phyloP scores from a whole-genome alignment of 2,797 vertebrate species.

The Todus mexicanus region DNA sequence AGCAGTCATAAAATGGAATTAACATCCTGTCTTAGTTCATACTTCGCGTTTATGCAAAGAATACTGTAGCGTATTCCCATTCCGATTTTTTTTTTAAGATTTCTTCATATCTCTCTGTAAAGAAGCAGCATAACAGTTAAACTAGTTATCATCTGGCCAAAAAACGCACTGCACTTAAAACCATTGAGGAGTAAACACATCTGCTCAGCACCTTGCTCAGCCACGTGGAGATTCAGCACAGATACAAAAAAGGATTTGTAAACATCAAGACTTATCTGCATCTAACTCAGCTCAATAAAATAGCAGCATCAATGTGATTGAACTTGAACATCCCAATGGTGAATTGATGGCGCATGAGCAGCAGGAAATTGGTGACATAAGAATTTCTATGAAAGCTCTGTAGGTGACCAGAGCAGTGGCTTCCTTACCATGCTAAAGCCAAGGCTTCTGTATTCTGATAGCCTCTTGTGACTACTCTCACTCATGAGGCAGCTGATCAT shows the following conservation, averaged over 20 bases:
- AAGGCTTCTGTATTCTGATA: not conserved
- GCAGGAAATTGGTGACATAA: not conserved
- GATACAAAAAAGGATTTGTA: not conserved
- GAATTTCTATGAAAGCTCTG: not conserved
- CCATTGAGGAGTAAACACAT: fast-evolving
- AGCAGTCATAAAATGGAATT: not conserved
- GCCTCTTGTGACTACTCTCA: not conserved
- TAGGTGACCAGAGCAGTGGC: not conserved
- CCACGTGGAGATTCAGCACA: not conserved
- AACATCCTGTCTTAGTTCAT: not conserved
- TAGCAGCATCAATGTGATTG: not conserved
- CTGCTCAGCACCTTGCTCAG: not conserved
- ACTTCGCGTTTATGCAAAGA: not conserved
- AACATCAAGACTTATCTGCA: not conserved
- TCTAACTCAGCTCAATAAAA: not conserved
- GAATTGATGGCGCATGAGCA: not conserved
- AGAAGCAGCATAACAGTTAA: not conserved
- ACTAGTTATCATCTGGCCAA: not conserved
- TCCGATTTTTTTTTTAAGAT: not conserved
- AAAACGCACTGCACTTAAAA: not conserved
- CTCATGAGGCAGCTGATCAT: not conserved
- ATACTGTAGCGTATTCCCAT: not conserved
- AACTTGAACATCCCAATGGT: not conserved
- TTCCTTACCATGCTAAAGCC: not conserved
- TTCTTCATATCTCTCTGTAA: not conserved